Evolutionary conservation across 2,113 vertebrate genomes (phyloP).

Genomic region (Lanius ludovicianus): DNA sequence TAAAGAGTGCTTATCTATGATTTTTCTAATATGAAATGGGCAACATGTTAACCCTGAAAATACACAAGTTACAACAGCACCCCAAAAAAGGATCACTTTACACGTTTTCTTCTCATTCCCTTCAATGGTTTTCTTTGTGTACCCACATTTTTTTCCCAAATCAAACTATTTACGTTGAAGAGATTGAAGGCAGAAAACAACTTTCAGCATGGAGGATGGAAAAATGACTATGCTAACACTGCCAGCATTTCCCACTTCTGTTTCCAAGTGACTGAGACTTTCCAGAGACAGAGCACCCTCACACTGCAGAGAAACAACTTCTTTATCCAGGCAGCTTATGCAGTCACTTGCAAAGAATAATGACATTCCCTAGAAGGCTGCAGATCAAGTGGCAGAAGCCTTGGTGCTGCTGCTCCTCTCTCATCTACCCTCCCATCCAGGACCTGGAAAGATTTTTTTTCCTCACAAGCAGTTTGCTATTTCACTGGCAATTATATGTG

Average conservation of each 20-base stretch:
- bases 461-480: rapidly evolving
- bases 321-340: neutral
- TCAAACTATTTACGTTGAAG: neutral
- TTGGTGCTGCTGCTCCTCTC: neutral
- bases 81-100: neutral
- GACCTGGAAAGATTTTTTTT: neutral
- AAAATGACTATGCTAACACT: neutral
- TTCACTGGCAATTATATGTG: rapidly evolving
- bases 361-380: constrained; percentile 10
- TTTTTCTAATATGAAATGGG: neutral
- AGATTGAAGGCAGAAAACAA: constrained; percentile 1
- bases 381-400: neutral
- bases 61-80: neutral
- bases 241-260: constrained; percentile 16
- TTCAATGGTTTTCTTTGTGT: neutral
- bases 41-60: neutral
- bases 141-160: neutral
- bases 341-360: neutral
- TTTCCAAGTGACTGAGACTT: constrained; percentile 40
- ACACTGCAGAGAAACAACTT: neutral
- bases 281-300: constrained; percentile 27
- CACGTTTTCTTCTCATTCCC: neutral
- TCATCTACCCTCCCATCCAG: neutral
- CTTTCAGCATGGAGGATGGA: neutral
- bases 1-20: neutral